Evolutionary conservation across 2,797 vertebrate species (phyloP).

Genomic region (Myripristis jacobus): DNA sequence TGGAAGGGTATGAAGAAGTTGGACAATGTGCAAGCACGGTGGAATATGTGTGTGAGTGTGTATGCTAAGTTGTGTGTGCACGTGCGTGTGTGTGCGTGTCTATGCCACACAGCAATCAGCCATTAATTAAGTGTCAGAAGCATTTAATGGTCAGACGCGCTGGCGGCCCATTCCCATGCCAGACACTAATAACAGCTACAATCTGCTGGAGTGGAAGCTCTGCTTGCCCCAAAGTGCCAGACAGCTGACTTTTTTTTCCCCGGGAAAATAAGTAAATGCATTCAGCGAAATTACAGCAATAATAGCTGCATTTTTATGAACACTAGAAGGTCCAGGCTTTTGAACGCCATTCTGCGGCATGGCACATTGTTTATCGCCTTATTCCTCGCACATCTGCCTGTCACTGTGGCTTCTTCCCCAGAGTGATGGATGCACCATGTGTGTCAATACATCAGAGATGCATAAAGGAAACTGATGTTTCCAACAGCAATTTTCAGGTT

Average conservation of each 20-base stretch:
- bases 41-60: conserved; percentile 22
- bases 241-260: conserved; percentile 28
- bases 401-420: not conserved
- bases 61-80: conserved; percentile 1
- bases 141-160: conserved; percentile 68
- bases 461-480: not conserved
- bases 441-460: conserved; percentile 11
- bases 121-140: conserved; percentile 79
- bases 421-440: conserved; percentile 1
- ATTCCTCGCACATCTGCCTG: not conserved
- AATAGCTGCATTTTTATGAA: conserved; percentile 33
- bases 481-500: conserved; percentile 5
- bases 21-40: not conserved
- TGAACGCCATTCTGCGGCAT: conserved; percentile 8
- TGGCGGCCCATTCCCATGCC: conserved; percentile 56
- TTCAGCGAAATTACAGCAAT: conserved; percentile 27
- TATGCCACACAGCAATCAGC: conserved; percentile 65
- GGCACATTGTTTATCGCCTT: conserved; percentile 12
- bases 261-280: conserved; percentile 43
- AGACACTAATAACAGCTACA: conserved; percentile 67
- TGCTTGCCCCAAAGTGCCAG: conserved; percentile 38
- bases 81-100: not conserved
- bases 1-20: not conserved
- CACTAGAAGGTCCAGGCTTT: conserved; percentile 13
- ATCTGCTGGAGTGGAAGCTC: conserved; percentile 55